Evolutionary conservation across 2,888 invertebrate genomes (phyloP), one percentile per base, ranked within the genome.

Genomic region (Brachylomia viminalis): DNA sequence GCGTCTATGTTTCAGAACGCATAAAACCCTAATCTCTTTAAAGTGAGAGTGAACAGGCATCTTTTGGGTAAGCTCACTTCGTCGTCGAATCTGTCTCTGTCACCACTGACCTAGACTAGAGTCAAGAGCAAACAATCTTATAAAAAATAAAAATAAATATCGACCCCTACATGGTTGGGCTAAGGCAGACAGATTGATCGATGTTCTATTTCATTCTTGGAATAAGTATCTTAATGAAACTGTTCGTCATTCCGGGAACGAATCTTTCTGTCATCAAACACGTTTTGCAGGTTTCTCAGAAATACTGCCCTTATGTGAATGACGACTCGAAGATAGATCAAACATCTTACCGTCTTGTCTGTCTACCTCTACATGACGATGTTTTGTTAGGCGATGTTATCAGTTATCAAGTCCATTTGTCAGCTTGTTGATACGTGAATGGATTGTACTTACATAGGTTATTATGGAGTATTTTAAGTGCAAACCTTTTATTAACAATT

Each of bases 281-380:
- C 33, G 33, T 17, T 30, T 49, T 42, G 20, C 49, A 45, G 33
- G 23, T 52, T 72, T 65, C 74, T 38, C 27, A 20, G 77, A 65
- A 80, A 64, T 23, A 49, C 8, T 45, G 78, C 20, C 49, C n/a
- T 7, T 47, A 33, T 13, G 23, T 54, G 23, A 47, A 47, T n/a
- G n/a, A 8, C 1, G n/a, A 42, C 20, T 23, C 17, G 17, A 45
- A 42, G 58, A 79, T 59, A 68, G 13, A 27, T 23, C 1, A 45
- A 77, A 77, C 56, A 64, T 65, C 15, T 52, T 42, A 30, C 6
- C 23, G 33, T 56, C 59, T 17, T 80, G 30, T 54, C 15, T 33
- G 77, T 17, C 6, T 54, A 13, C 8, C 0, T 54, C 20, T 45
- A 49, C 17, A 8, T 71, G 20, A 27, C 2, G 27, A 20, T 62